Evolutionary conservation across 2,113 vertebrate species (phyloP).

Genomic region (Elephantulus edwardii): DNA sequence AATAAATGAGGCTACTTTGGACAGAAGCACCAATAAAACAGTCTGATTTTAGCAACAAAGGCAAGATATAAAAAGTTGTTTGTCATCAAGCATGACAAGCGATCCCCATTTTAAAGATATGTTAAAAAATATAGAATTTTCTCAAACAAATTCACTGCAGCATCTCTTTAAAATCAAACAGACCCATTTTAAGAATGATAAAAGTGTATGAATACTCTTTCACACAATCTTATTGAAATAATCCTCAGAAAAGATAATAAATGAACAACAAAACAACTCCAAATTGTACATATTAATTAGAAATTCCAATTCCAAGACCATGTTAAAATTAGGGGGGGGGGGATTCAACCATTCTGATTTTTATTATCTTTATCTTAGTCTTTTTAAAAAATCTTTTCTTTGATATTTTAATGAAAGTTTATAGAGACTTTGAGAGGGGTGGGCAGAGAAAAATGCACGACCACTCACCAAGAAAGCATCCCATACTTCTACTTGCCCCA

Average conservation of each 20-base stretch:
- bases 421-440: too few species aligned
- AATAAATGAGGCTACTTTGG: conserved; percentile 1
- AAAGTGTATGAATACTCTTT: conserved; percentile 22
- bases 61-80: neutral
- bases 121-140: neutral
- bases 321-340: too few species aligned
- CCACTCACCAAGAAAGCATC: conserved; percentile 24
- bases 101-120: neutral
- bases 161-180: conserved; percentile 26
- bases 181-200: neutral
- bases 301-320: conserved; percentile 4
- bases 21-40: conserved; percentile 8
- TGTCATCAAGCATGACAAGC: neutral
- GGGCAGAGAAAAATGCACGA: neutral
- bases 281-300: neutral
- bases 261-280: conserved; percentile 37
- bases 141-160: neutral
- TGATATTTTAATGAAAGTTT: neutral
- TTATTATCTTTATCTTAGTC: too few species aligned
- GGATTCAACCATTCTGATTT: too few species aligned
- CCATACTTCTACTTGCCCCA: conserved; percentile 26
- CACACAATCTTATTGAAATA: neutral
- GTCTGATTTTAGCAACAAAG: neutral
- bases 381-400: too few species aligned
- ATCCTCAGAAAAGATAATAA: conserved; percentile 15